phyloP scores from a whole-genome alignment of 2,888 invertebrate genomes.

The Cephus runcator region DNA sequence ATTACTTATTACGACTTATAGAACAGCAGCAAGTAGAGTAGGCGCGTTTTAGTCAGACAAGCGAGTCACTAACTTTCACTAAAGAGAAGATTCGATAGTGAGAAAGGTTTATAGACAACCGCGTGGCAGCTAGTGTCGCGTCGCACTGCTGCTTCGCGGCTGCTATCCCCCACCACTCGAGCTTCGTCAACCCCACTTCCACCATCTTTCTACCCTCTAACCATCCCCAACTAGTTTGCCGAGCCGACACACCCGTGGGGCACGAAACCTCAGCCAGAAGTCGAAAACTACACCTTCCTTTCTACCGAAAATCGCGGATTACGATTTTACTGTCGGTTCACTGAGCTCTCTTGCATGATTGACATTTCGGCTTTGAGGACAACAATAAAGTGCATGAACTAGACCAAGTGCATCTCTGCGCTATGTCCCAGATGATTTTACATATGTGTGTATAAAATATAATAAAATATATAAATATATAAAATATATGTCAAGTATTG shows the following conservation, averaged over 20 bases:
- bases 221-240: background rate
- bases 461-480: background rate
- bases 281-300: constrained; percentile 14
- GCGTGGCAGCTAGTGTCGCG: constrained; percentile 59
- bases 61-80: constrained; percentile 17
- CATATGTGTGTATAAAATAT: background rate
- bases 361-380: background rate
- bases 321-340: background rate
- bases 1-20: background rate
- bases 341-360: background rate
- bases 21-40: background rate
- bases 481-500: too few relatives aligned
- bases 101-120: constrained; percentile 46
- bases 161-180: constrained; percentile 32
- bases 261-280: constrained; percentile 11
- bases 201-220: background rate
- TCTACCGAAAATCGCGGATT: background rate
- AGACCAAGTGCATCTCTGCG: background rate
- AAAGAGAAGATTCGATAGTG: constrained; percentile 22
- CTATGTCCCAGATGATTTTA: background rate
- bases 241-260: constrained; percentile 19
- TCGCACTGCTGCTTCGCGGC: constrained; percentile 59
- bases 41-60: background rate
- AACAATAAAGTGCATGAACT: background rate
- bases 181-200: constrained; percentile 18